Conservation (phyloP, 2,113 vertebrate genomes). For the Aegotheles bennettii region DNA sequence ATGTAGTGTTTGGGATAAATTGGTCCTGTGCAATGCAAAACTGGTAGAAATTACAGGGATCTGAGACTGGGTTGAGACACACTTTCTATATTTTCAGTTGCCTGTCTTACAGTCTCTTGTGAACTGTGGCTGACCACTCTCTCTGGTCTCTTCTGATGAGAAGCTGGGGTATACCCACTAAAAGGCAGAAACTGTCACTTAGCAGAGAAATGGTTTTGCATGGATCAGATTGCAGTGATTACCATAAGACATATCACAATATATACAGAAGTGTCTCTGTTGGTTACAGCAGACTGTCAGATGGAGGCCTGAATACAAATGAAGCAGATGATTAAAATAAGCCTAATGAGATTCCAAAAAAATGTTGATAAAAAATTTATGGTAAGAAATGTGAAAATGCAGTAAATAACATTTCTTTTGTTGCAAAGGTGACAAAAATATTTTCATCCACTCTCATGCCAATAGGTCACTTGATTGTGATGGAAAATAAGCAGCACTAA, state of each 20-base stretch:
- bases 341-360: background rate
- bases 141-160: accelerated
- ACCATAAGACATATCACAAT: background rate
- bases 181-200: background rate
- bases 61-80: background rate
- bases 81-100: background rate
- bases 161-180: accelerated
- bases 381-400: background rate
- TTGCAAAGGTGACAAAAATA: background rate
- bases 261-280: background rate
- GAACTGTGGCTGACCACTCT: background rate
- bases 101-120: background rate
- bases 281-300: background rate
- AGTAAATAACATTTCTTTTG: background rate
- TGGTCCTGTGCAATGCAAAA: background rate
- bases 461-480: background rate
- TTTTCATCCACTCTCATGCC: background rate
- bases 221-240: background rate
- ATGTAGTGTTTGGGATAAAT: background rate
- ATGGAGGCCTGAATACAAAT: background rate
- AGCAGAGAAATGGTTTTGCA: background rate
- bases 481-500: background rate
- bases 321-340: background rate
- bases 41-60: background rate
- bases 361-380: background rate